Base-by-base conservation (phyloP, 1,140 invertebrate species). In the Orius insidiosus region DNA sequence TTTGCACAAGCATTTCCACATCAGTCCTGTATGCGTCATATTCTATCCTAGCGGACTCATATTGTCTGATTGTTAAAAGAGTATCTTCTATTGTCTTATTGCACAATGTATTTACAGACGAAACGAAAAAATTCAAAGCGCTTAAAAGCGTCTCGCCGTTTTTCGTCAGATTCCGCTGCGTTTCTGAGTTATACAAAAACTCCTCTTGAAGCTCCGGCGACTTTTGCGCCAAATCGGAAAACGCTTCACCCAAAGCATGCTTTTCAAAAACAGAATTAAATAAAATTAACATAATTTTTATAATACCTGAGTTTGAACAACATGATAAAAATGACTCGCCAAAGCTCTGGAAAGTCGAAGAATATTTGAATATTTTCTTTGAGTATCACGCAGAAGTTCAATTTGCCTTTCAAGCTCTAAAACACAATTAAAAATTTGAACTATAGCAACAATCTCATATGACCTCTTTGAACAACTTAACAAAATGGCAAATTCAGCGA, bases 71-170 rank as follows among this genome's bases (percentile, higher is more conserved):
- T 42, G 92, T 96, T 46, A 90, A 70, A 54, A 97, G 68, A 1
- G 90, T 94, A 61, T 96, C 92, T 65, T 95, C 90, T 59, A 97
- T 96, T 18, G 89, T 95, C 68, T 94, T 94, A 64, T 92, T 85
- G 63, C 87, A 90, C 54, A 97, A 68, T 32, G 93, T 97, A 63
- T 88, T 88, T 8, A 97, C 80, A 37, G 87, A 89, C 40, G 85
- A 92, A 55, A 87, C 87, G 67, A 97, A 96, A 68, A 94, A 95
- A 66, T 94, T 90, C 52, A 97, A 71, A 48, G 89, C 90, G 51
- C 80, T 79, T 55, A 95, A 65, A 37, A 97, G 65, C 49, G 83
- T 78, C 68, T 96, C 90, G 13, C 90, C 90, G 66, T 96, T 94
- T 67, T 89, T 90, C 19, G 85, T 86, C 32, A 96, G 67, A 59